Base-by-base conservation (phyloP, 35 echinoderm and acorn worm genomes). In the Lytechinus variegatus region DNA sequence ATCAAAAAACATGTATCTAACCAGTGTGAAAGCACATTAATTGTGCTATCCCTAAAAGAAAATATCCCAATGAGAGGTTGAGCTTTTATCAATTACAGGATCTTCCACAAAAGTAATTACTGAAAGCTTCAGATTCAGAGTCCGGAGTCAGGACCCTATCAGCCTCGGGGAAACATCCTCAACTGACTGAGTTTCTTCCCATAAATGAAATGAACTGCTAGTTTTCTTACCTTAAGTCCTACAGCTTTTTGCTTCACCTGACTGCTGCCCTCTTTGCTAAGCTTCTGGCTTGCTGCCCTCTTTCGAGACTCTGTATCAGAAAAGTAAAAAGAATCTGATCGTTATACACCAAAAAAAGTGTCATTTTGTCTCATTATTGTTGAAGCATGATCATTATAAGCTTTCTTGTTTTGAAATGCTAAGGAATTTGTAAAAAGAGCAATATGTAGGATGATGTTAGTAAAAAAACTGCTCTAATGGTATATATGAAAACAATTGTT, bases 231-330 rank as follows among this genome's bases (percentile, higher is more conserved):
- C 66, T 79, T 79, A 6, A 79, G 66, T 16, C 52, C 13, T 52
- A 12, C 88, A 90, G 88, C 28, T 54, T 90, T 90, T 44, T 90
- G 88, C 88, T 90, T 90, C 88, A 90, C 88, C 88, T 90, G 88
- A 90, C 88, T 54, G 88, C 88, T 54, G 88, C 88, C 52, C 88
- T 90, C 88, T 54, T 54, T 44, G 27, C 10, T 16, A 12, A 12
- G 28, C 88, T 54, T 90, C 88, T 90, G 88, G 28, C 29, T 54
- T 27, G 88, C 28, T 29, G 88, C 88, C 52, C 88, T 90, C 88
- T 90, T 90, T 44, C 88, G 33, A 13, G 88, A 54, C 88, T 90
- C 88, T 90, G 88, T 54, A 54, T 44, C 28, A 90, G 88, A 54
- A 90, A 90, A 54, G 52, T 19, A 90, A 90, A 90, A 33, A 90